phyloP scores from a whole-genome alignment of 2,113 vertebrate genomes.

The Gadus macrocephalus region DNA sequence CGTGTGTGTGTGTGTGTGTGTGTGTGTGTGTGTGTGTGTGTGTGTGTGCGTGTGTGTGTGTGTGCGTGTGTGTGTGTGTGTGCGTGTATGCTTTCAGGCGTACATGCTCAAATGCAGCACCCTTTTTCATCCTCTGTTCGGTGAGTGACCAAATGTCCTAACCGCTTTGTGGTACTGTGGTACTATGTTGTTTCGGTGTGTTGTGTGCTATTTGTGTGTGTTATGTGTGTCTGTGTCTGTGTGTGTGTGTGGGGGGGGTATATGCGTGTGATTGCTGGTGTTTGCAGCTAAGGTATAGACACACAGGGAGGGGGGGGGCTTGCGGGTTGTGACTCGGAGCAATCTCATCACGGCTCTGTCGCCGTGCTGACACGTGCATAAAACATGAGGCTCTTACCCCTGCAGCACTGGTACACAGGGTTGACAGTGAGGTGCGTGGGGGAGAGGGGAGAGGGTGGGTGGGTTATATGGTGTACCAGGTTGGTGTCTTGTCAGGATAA shows the following conservation, averaged over 20 bases:
- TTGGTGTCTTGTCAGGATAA: slow-evolving; percentile 49
- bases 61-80: background rate
- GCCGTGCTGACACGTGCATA: slow-evolving; percentile 49
- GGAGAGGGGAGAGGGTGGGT: slow-evolving; percentile 2
- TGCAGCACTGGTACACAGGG: slow-evolving; percentile 47
- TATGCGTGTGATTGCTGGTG: background rate
- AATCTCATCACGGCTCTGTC: slow-evolving; percentile 35
- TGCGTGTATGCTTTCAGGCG: background rate
- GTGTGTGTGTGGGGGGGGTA: too few relatives aligned
- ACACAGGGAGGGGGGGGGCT: background rate
- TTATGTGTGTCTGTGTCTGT: too few relatives aligned
- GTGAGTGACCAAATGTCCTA: too few relatives aligned
- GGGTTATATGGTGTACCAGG: slow-evolving; percentile 25
- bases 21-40: background rate
- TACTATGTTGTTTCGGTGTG: too few relatives aligned
- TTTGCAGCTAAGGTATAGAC: slow-evolving; percentile 16
- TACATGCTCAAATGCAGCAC: background rate
- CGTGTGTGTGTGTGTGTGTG: too few relatives aligned
- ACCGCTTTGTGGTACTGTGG: too few relatives aligned
- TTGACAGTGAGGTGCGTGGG: slow-evolving; percentile 42
- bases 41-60: background rate
- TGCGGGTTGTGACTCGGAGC: slow-evolving; percentile 27
- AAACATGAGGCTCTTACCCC: slow-evolving; percentile 58
- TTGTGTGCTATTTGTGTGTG: too few relatives aligned
- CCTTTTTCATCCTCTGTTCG: too few relatives aligned